These are phyloP conservation scores for Polypterus senegalus DNA, from an alignment of 2,113 vertebrate genomes.

Conservation along the genomic window DNA sequence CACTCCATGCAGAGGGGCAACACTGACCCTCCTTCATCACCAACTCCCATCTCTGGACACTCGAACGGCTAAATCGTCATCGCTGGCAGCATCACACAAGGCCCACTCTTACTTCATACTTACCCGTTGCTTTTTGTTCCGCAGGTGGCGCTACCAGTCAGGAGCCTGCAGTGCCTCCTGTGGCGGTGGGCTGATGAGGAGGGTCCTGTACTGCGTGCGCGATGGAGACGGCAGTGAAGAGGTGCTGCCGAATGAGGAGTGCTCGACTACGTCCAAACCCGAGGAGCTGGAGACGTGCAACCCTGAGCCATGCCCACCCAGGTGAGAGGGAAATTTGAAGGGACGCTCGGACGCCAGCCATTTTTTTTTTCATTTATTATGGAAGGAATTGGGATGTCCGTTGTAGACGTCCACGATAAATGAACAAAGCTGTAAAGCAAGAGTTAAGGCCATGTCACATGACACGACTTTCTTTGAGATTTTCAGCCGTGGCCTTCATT, in stretches of 20 bases:
- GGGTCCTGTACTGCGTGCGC: constrained; percentile 51
- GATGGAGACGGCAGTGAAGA: constrained; percentile 26
- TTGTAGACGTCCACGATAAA: too few relatives aligned
- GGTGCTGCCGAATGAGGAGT: constrained; percentile 43
- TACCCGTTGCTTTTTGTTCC: background rate
- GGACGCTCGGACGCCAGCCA: background rate
- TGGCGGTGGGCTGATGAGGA: constrained; percentile 53
- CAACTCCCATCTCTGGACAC: too few relatives aligned
- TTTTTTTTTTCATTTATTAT: background rate
- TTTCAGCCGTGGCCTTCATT: too few relatives aligned
- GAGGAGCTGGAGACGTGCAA: constrained; percentile 51
- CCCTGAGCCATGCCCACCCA: constrained; percentile 53
- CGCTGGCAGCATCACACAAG: too few relatives aligned
- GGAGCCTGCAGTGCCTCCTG: constrained; percentile 61
- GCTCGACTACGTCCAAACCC: constrained; percentile 42
- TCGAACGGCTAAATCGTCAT: too few relatives aligned
- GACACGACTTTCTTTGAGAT: too few relatives aligned
- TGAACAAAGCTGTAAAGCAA: too few relatives aligned
- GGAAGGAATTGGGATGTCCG: background rate
- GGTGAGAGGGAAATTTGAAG: constrained; percentile 26
- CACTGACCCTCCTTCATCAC: too few relatives aligned
- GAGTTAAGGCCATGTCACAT: too few relatives aligned
- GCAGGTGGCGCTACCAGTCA: constrained; percentile 55
- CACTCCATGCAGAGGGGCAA: too few relatives aligned
- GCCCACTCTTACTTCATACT: too few relatives aligned